phyloP scores from a whole-genome alignment of 64 coral and sea anemone species.

The Cladopsammia gracilis region DNA sequence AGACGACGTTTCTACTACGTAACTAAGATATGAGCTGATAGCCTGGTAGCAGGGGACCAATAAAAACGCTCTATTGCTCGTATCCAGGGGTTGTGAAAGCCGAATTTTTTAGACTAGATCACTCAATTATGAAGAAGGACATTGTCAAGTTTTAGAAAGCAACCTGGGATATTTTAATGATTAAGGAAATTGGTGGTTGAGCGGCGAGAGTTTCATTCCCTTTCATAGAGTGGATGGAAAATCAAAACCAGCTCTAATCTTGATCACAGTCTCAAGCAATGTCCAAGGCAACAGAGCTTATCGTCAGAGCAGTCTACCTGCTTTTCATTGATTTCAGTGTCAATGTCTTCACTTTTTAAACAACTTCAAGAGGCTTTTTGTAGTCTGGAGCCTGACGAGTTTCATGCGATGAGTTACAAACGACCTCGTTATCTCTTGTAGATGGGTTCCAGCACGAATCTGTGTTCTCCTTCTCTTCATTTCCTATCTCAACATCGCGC shows the following conservation, averaged over 20 bases:
- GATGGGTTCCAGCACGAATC: neutral
- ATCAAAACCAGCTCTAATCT: neutral
- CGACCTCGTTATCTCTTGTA: neutral
- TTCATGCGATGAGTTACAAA: neutral
- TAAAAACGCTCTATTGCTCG: too few relatives aligned
- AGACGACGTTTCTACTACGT: too few relatives aligned
- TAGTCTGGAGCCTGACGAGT: neutral
- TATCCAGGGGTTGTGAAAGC: too few relatives aligned
- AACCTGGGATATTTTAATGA: neutral
- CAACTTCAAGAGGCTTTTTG: neutral
- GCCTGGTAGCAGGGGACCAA: too few relatives aligned
- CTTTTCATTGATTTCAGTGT: neutral
- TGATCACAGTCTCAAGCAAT: neutral
- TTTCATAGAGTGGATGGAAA: neutral
- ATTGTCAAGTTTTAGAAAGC: too few relatives aligned
- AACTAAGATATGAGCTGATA: too few relatives aligned
- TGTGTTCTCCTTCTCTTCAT: neutral
- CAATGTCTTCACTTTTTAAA: neutral
- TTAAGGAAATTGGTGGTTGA: neutral
- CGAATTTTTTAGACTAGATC: too few relatives aligned
- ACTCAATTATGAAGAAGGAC: too few relatives aligned
- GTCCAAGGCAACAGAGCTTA: neutral
- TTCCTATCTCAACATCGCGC: neutral
- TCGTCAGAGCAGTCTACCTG: neutral
- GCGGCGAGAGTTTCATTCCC: neutral